phyloP scores from a whole-genome alignment of 2,888 invertebrate species.

The Agriotes lineatus region DNA sequence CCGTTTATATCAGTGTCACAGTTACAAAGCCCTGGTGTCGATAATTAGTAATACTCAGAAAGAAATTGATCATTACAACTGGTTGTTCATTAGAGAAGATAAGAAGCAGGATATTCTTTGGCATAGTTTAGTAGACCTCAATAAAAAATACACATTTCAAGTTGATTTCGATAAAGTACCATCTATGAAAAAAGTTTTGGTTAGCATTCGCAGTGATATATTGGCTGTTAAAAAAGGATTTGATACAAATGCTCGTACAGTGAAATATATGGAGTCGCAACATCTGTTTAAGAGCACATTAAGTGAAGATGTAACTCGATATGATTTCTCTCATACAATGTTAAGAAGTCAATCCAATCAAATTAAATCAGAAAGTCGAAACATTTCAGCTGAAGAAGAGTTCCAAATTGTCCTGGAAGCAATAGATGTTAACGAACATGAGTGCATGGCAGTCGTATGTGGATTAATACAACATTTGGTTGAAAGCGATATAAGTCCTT shows the following conservation, averaged over 20 bases:
- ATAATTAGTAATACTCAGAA: conserved; percentile 71
- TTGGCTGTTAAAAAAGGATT: conserved; percentile 13
- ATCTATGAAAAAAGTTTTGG: conserved; percentile 64
- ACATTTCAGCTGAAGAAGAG: conserved; percentile 53
- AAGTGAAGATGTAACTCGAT: conserved; percentile 70
- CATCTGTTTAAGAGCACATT: conserved; percentile 74
- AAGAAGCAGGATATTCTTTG: conserved; percentile 68
- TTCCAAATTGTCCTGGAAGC: conserved; percentile 69
- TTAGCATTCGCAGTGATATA: conserved; percentile 62
- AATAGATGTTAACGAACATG: conserved; percentile 76
- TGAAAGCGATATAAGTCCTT: conserved; percentile 59
- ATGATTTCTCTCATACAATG: conserved; percentile 35
- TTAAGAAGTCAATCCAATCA: conserved; percentile 44
- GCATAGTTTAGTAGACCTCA: conserved; percentile 71
- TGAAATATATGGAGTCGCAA: conserved; percentile 69
- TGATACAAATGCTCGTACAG: conserved; percentile 27
- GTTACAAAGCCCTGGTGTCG: conserved; percentile 74
- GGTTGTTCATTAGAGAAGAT: conserved; percentile 69
- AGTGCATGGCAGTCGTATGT: conserved; percentile 76
- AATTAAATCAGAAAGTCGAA: conserved; percentile 26
- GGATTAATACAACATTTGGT: conserved; percentile 72
- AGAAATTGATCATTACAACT: conserved; percentile 68
- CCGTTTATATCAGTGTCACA: conserved; percentile 73
- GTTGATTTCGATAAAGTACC: conserved; percentile 69
- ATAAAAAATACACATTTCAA: conserved; percentile 67